Conservation (phyloP, 2,113 vertebrate genomes). For the Gymnocephalus cernua region DNA sequence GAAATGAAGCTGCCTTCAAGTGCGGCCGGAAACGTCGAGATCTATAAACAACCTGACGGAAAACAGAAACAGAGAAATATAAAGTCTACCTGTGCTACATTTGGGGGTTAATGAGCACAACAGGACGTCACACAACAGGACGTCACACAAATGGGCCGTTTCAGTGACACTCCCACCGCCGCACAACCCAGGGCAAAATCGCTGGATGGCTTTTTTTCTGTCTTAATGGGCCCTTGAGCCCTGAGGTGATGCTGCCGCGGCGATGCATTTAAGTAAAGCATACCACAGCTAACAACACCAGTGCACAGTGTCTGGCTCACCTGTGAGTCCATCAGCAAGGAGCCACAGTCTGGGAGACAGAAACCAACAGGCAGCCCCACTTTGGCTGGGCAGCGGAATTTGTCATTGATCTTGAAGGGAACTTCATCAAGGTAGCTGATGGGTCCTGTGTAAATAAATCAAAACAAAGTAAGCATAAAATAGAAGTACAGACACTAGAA, state of each 20-base stretch:
- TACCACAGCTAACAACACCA: neutral
- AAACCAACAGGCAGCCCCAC: conserved; percentile 96
- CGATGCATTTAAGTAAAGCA: neutral
- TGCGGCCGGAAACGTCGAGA: too few species aligned
- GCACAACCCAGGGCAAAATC: too few species aligned
- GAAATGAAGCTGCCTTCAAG: too few species aligned
- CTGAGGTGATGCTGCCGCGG: neutral
- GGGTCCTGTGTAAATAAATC: conserved; percentile 85
- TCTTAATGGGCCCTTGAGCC: neutral
- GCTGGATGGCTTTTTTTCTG: too few species aligned
- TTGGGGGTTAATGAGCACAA: too few species aligned
- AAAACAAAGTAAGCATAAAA: neutral
- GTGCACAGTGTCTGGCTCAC: conserved; percentile 77
- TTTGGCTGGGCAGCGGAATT: conserved; percentile 94
- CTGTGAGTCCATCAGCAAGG: conserved; percentile 87
- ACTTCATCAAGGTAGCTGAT: conserved; percentile 98
- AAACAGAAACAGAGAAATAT: too few species aligned
- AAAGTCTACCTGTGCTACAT: too few species aligned
- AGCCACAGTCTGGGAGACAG: conserved; percentile 87
- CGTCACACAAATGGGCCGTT: too few species aligned
- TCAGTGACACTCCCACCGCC: too few species aligned
- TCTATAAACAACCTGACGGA: too few species aligned
- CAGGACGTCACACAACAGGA: too few species aligned
- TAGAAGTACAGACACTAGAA: neutral
- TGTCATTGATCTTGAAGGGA: conserved; percentile 97